Evolutionary conservation across 2,113 vertebrate species (phyloP), one percentile per base, ranked within the genome.

Genomic region (Alouatta palliata): DNA sequence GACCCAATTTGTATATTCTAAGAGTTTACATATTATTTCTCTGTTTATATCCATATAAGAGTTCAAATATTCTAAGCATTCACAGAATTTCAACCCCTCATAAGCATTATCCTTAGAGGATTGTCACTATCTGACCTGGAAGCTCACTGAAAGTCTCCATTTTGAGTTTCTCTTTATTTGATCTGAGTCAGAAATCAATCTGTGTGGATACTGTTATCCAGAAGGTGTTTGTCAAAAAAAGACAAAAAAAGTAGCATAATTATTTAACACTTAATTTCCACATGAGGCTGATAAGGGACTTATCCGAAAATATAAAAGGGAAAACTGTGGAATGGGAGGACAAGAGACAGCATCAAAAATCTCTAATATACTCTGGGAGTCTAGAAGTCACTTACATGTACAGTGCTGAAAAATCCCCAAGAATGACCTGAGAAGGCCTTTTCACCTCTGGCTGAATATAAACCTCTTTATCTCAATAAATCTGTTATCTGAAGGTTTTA

Each of bases 321-420:
- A 70, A 87, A 86, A 13, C 27, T 80, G 32, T 14, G 35, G 13
- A 40, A 61, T 32, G 11, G 52, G 12, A 76, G 25, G 17, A 49
- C 6, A 73, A 7, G 25, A 52, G 10, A 32, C 1, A 4, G 8
- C 8, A 61, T 61, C 54, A 35, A 52, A 64, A 90, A 30, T 3
- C 16, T 85, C 6, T 37, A 70, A 85, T 23, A 56, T 7, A 68
- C 86, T 47, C 8, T 54, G 13, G 25, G 23, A 79, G 2, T 83
- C 40, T 19, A 52, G 40, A 82, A 68, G 12, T 49, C 13, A n/a
- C 47, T 10, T 0, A 21, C 6, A 13, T 7, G 1, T 35, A 0
- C 8, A 73, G 5, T 70, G 54, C 20, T 47, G 14, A 7, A 7
- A 58, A 77, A n/a, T 45, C 11, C 7, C 9, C 4, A 20, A 20